A percentile compares a stretch with the other conserved stretches of the same genome.
Evolutionary conservation across 1,140 invertebrate species (phyloP).

Genomic region (Diachasma alloeum): DNA sequence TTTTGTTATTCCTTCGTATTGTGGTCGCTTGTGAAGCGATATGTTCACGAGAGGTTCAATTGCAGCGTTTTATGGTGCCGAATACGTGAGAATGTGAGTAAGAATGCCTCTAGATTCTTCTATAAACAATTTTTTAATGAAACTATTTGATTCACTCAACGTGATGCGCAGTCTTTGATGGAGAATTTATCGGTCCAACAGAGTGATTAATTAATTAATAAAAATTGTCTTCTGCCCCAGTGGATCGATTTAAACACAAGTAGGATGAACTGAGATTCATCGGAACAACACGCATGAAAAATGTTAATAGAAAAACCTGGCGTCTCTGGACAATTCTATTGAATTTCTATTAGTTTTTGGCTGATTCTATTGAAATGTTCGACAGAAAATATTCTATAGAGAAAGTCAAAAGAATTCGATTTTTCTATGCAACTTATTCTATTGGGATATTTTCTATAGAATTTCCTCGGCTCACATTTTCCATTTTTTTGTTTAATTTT

Average conservation of each 20-base stretch:
- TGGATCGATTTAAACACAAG: background rate
- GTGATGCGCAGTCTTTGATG: constrained; percentile 3
- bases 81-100: background rate
- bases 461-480: no score
- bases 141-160: background rate
- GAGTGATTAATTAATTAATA: background rate
- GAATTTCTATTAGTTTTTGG: no score
- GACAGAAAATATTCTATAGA: no score
- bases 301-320: no score
- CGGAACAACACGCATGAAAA: no score
- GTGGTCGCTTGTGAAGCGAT: constrained; percentile 1
- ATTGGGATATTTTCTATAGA: no score
- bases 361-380: no score
- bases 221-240: background rate
- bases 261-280: background rate
- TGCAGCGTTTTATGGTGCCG: constrained; percentile 9
- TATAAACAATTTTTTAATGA: background rate
- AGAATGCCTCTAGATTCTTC: background rate
- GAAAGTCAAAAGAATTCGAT: no score
- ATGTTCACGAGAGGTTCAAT: background rate
- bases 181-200: background rate
- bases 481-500: no score
- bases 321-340: no score
- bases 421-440: no score
- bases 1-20: background rate